Percentiles rank a stretch among this genome's conserved stretches.
phyloP scores from a whole-genome alignment of 2,797 vertebrate genomes.

The Sparidentex hasta region DNA sequence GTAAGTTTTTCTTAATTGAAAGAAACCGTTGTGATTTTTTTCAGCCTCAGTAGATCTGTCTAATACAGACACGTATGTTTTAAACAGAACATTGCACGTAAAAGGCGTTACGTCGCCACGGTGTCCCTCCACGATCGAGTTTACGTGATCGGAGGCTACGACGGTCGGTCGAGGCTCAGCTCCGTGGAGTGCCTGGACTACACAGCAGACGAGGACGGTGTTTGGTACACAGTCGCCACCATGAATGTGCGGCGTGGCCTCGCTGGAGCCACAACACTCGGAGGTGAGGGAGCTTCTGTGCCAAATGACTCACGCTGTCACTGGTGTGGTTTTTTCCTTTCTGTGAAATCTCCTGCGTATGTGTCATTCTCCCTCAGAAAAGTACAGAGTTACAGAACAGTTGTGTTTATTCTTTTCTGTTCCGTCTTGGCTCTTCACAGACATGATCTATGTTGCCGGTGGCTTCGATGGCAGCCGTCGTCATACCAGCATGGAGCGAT shows the following conservation, averaged over 20 bases:
- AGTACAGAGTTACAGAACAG: neutral
- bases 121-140: slow-evolving; percentile 96
- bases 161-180: slow-evolving; percentile 96
- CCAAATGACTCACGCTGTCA: neutral
- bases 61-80: slow-evolving; percentile 12
- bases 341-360: neutral
- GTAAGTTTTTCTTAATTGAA: slow-evolving; percentile 82
- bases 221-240: slow-evolving; percentile 98
- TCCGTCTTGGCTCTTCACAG: slow-evolving; percentile 72
- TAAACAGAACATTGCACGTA: slow-evolving; percentile 94
- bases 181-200: slow-evolving; percentile 98
- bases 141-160: slow-evolving; percentile 97
- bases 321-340: neutral
- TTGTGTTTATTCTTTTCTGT: neutral
- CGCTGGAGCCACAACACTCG: slow-evolving; percentile 95
- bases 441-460: slow-evolving; percentile 99
- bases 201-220: slow-evolving; percentile 95
- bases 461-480: slow-evolving; percentile 97
- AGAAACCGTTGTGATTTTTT: neutral
- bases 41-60: neutral
- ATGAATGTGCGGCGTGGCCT: slow-evolving; percentile 97
- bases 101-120: slow-evolving; percentile 96
- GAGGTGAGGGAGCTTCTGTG: slow-evolving; percentile 83
- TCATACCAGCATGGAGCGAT: slow-evolving; percentile 98
- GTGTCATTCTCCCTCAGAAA: neutral